Evolutionary conservation across 2,797 vertebrate genomes (phyloP).

Genomic region (Limosa lapponica): DNA sequence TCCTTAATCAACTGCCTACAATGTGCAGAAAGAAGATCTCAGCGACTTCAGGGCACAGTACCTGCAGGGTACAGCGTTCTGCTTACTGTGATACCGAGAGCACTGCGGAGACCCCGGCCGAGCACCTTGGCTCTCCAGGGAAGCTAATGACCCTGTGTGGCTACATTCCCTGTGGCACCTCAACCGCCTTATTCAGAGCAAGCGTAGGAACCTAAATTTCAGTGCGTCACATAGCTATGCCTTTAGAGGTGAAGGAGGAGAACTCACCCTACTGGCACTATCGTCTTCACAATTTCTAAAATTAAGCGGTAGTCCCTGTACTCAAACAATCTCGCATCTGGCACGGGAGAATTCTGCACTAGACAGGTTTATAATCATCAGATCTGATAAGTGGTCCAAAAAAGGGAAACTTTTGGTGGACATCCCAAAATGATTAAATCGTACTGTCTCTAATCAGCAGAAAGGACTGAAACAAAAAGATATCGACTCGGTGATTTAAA

Average conservation of each 20-base stretch:
- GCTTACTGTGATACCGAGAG: not conserved
- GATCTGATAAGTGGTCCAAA: not conserved
- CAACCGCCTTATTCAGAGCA: not conserved
- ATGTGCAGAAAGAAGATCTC: not conserved
- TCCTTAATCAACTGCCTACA: not conserved
- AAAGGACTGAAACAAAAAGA: not conserved
- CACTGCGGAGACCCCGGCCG: not conserved
- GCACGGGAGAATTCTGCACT: not conserved
- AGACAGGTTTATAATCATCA: not conserved
- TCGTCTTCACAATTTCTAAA: not conserved
- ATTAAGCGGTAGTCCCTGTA: not conserved
- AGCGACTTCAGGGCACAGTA: not conserved
- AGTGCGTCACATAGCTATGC: not conserved
- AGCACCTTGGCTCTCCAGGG: not conserved
- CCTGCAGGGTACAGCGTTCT: not conserved
- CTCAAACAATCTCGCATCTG: not conserved
- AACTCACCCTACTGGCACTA: not conserved
- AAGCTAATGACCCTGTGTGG: not conserved
- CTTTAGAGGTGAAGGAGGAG: not conserved
- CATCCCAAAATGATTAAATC: not conserved
- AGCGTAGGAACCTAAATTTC: not conserved
- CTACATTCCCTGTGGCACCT: not conserved
- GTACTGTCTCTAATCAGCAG: not conserved
- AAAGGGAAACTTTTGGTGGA: not conserved
- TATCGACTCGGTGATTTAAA: not conserved